These are phyloP conservation scores for Arrhopalites spinosus DNA, from an alignment of 2,888 invertebrate species.

Conservation along the genomic window DNA sequence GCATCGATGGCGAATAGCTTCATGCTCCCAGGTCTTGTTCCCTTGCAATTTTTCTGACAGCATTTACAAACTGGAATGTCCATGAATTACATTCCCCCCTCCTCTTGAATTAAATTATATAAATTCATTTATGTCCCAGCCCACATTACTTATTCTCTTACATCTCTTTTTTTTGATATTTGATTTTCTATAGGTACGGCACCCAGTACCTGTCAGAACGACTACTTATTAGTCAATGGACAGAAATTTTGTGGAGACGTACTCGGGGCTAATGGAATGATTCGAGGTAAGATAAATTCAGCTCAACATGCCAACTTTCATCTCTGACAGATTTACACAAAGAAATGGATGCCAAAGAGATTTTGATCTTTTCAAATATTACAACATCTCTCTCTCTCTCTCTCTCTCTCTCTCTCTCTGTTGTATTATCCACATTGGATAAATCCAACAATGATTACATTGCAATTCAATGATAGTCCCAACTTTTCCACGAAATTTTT, in stretches of 20 bases:
- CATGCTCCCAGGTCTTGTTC: constrained; percentile 8
- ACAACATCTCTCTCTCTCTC: no score
- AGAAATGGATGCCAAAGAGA: no score
- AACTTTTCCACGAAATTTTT: no score
- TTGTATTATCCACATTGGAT: no score
- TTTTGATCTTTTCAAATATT: no score
- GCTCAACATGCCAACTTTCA: neutral
- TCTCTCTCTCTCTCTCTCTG: no score
- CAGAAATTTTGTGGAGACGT: constrained; percentile 50
- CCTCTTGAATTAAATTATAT: neutral
- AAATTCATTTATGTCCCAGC: constrained; percentile 1
- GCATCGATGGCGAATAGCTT: neutral
- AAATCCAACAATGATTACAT: no score
- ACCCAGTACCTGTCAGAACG: constrained; percentile 45
- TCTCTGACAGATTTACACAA: no score
- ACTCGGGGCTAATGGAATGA: constrained; percentile 9
- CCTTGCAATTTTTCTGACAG: no score
- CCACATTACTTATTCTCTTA: neutral
- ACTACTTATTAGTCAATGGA: constrained; percentile 42
- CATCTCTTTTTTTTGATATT: constrained; percentile 5
- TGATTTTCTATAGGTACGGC: constrained; percentile 43
- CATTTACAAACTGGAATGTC: no score
- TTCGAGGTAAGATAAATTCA: constrained; percentile 9
- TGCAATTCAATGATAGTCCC: no score
- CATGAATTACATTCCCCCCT: no score